Evolutionary conservation across 2,113 vertebrate genomes (phyloP), one percentile per base, ranked within the genome.

Genomic region (Campylomormyrus tamandua): DNA sequence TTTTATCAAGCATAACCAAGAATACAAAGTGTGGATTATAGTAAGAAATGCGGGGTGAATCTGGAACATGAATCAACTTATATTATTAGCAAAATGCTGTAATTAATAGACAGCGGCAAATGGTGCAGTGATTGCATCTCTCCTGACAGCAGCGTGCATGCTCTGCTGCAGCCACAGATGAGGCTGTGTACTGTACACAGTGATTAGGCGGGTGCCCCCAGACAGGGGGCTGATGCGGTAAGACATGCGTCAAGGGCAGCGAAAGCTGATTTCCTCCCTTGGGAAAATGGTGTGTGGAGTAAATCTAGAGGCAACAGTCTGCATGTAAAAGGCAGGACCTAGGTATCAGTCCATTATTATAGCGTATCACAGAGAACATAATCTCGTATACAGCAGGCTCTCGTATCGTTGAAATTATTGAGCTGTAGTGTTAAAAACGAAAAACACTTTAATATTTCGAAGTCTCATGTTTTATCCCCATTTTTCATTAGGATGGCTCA

Each of bases 221-320:
- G 45, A 83, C 74, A 45, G 48, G 49, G 27, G 31, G 88, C 88
- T 89, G 88, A 83, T 89, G 45, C 24, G 27, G 58, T 49, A 7
- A 89, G 49, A 83, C 74, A 27, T 83, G 88, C 7, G 85, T 87
- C 49, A 87, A 87, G 85, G 50, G n/a, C 85, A 53, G 1, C 3
- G 13, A 19, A 27, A 87, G 27, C 85, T 27, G n/a, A 27, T 48
- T 86, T 86, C n/a, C 85, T 53, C 50, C 50, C 48, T 35, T 24
- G 85, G 50, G 85, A 56, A 56, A 87, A 53, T 7, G 4, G 17
- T 46, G 21, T 84, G 45, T n/a, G 80, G 21, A 83, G 42, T 46
- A 42, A 24, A 46, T 46, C 17, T 48, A 24, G 45, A 46, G 42
- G 39, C 24, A 39, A 84, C 35, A 84, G 80, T 84, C 80, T 84